These are phyloP conservation scores for Haliaeetus vocifer DNA, from an alignment of 2,797 vertebrate genomes.

Conservation along the genomic window DNA sequence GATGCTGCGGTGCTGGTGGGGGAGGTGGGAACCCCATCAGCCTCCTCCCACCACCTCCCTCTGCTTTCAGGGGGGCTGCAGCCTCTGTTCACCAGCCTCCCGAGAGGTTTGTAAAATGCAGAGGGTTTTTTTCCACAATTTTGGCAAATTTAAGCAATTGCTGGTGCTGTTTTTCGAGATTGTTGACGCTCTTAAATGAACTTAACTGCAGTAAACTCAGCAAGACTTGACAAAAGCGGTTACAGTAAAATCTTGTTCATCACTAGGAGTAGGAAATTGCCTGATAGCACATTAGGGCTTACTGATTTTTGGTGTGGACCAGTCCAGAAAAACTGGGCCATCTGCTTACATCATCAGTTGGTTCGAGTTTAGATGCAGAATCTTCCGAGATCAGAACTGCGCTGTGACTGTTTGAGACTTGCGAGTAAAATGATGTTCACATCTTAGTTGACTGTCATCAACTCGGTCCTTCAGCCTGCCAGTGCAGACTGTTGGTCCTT, in stretches of 20 bases:
- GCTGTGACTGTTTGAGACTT: background rate
- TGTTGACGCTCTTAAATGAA: background rate
- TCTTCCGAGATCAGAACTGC: background rate
- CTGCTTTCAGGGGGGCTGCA: background rate
- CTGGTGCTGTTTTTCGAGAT: background rate
- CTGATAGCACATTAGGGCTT: background rate
- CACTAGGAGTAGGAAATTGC: background rate
- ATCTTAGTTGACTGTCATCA: background rate
- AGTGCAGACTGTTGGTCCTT: background rate
- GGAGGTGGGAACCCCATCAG: rapidly evolving
- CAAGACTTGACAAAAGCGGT: background rate
- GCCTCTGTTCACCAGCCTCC: rapidly evolving
- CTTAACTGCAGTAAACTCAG: background rate
- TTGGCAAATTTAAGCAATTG: background rate
- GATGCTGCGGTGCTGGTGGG: background rate
- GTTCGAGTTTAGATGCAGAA: background rate
- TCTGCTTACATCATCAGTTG: background rate
- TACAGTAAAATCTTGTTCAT: background rate
- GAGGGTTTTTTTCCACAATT: background rate
- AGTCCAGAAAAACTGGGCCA: background rate
- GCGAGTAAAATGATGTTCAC: background rate
- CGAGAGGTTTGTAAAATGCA: rapidly evolving
- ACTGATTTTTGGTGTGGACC: background rate
- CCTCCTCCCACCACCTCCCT: rapidly evolving
- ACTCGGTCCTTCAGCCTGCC: background rate